Evolutionary conservation across 1,140 invertebrate species (phyloP).

Genomic region (Pectinophora gossypiella): DNA sequence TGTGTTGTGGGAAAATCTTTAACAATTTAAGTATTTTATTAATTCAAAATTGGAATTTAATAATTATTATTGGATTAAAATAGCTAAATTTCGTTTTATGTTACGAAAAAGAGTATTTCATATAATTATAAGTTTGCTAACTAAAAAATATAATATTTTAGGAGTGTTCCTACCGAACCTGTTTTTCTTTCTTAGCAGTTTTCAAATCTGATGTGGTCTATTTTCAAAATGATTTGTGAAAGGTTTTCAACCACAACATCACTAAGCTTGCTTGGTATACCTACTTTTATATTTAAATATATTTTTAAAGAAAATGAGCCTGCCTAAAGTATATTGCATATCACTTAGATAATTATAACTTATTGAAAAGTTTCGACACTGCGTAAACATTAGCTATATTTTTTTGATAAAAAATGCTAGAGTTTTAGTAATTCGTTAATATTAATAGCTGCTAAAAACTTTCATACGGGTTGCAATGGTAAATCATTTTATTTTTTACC

Average conservation of each 20-base stretch:
- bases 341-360: slow-evolving; percentile 57
- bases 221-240: no score
- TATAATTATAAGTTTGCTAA: no score
- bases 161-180: no score
- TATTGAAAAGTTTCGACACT: slow-evolving; percentile 21
- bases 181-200: no score
- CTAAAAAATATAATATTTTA: no score
- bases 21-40: neutral
- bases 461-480: slow-evolving; percentile 21
- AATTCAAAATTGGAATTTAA: neutral
- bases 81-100: no score
- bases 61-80: neutral
- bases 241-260: neutral
- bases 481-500: no score
- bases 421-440: slow-evolving; percentile 23
- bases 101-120: no score
- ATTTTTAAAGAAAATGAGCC: slow-evolving; percentile 40
- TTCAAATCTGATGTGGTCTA: no score
- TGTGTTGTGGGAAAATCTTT: no score
- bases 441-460: slow-evolving; percentile 17
- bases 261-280: slow-evolving; percentile 11
- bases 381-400: slow-evolving; percentile 14
- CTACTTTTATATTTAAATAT: slow-evolving; percentile 11
- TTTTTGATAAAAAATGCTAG: slow-evolving; percentile 38
- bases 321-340: slow-evolving; percentile 68